Evolutionary conservation across 37 sponge, comb jelly and placozoan species (phyloP), one percentile per base, ranked within the genome.

Genomic region (Amphimedon queenslandica): DNA sequence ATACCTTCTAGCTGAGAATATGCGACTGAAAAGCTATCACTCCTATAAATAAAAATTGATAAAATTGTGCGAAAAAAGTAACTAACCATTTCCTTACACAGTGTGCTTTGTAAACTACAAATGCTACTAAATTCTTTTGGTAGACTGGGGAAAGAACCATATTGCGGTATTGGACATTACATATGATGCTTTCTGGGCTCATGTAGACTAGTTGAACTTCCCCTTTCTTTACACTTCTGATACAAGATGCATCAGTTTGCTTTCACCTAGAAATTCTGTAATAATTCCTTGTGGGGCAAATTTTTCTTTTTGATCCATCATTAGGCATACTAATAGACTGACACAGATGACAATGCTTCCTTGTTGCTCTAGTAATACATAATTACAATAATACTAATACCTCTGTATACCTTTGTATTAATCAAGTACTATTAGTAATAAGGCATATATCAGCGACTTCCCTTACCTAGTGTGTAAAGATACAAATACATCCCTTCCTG

Each of bases 191-290:
- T 35, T 87, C 82, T 63, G 81, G 77, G 28, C 42, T 76, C 25
- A 81, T 75, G 31, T 63, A 87, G 10, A 87, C 71, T 16, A 87
- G 36, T 51, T 87, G 87, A 23, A 69, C 69, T 33, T 81, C 58
- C 2, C 80, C 81, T 21, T 69, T 39, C 6, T 66, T 36, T 11
- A 87, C 87, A 13, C 43, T 53, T 38, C 5, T 56, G 8, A 13
- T 40, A 6, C 24, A 57, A 29, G 38, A 33, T 30, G 32, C 8
- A 31, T 83, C 77, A 5, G n/a, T 47, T 43, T 83, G 84, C 40
- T 53, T 40, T 71, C 77, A 37, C 77, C 84, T 47, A 83, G 72
- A 77, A 76, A 83, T 38, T 75, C 84, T 3, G 67, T 47, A 4
- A 42, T n/a, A n/a, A n/a, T n/a, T n/a, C n/a, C n/a, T 63, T 35